Percentiles rank a stretch among this genome's conserved stretches.
Conservation (phyloP, 2,113 vertebrate species). For the Raja brachyura region DNA sequence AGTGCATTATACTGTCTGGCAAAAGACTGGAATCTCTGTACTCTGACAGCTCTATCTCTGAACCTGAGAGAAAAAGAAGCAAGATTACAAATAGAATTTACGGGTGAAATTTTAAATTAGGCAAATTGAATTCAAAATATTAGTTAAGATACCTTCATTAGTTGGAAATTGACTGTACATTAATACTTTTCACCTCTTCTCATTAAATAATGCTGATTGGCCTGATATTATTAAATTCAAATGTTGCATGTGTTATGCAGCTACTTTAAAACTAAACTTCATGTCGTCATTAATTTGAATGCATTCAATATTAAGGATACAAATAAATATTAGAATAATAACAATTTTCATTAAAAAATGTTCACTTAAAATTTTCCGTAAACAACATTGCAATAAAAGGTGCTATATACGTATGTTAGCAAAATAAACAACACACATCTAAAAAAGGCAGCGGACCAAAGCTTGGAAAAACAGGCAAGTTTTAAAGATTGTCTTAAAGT, state of each 20-base stretch:
- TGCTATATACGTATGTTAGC: no score
- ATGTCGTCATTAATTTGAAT: not conserved
- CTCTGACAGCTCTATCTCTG: conserved; percentile 92
- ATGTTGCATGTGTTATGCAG: not conserved
- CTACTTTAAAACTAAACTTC: not conserved
- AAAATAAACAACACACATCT: no score
- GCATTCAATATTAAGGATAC: not conserved
- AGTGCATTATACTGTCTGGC: conserved; percentile 88
- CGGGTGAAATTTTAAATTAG: not conserved
- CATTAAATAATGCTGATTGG: not conserved
- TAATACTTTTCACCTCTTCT: not conserved
- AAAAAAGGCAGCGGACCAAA: no score
- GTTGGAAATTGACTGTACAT: not conserved
- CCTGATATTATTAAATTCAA: not conserved
- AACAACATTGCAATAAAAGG: no score
- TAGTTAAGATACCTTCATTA: not conserved
- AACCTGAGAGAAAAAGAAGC: conserved; percentile 62
- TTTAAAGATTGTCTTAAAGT: no score
- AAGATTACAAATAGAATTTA: not conserved
- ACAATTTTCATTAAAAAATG: no score
- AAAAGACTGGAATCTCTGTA: conserved; percentile 84
- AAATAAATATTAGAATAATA: not conserved
- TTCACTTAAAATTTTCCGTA: no score
- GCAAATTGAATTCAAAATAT: not conserved
- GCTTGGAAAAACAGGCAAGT: no score